Evolutionary conservation across 1,140 invertebrate genomes (phyloP).

Genomic region (Zaprionus vittiger): DNA sequence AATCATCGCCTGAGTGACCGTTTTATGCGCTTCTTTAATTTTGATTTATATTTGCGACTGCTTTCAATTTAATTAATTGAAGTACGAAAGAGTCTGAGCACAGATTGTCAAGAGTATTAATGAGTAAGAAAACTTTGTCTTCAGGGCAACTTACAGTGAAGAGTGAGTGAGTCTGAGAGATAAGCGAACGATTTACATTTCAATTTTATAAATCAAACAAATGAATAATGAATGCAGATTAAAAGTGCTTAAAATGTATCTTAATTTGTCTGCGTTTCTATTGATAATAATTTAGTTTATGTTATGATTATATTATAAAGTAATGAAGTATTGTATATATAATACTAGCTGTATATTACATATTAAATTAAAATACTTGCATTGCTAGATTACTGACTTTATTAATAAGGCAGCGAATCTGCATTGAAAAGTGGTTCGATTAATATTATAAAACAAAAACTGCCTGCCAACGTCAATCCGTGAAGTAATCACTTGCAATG

Average conservation of each 20-base stretch:
- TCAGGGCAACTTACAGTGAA: background rate
- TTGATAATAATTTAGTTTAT: too few relatives aligned
- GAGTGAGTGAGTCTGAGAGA: background rate
- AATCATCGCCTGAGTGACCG: slow-evolving; percentile 33
- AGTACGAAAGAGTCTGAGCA: slow-evolving; percentile 31
- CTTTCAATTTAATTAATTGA: slow-evolving; percentile 71
- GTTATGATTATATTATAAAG: too few relatives aligned
- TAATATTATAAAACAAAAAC: background rate
- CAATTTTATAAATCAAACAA: background rate
- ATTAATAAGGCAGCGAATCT: background rate
- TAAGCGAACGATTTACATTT: background rate
- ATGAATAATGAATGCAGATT: too few relatives aligned
- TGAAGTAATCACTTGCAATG: background rate
- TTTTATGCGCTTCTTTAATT: slow-evolving; percentile 43
- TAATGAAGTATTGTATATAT: too few relatives aligned
- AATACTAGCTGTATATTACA: too few relatives aligned
- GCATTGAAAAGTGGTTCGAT: background rate
- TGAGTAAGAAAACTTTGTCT: background rate
- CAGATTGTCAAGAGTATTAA: slow-evolving; percentile 7
- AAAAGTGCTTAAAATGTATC: too few relatives aligned
- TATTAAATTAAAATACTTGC: too few relatives aligned
- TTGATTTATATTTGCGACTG: slow-evolving; percentile 42
- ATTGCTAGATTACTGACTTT: background rate
- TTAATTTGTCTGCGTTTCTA: too few relatives aligned
- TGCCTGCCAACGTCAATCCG: background rate